Evolutionary conservation across 2,888 invertebrate genomes (phyloP).

Genomic region (Cabera pusaria): DNA sequence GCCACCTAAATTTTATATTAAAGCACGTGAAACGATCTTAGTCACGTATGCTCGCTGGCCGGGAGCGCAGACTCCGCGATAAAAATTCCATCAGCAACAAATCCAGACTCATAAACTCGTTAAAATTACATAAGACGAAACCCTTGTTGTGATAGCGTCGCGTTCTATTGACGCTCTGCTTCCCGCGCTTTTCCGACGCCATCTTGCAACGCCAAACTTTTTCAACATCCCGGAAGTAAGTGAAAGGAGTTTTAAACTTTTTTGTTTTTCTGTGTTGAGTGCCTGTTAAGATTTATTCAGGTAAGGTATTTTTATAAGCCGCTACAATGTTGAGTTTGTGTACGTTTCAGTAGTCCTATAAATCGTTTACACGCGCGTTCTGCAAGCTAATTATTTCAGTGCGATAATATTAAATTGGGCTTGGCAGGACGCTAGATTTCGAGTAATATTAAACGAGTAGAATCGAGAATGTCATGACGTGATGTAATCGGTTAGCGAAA

Average conservation of each 20-base stretch:
- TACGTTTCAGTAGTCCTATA: slow-evolving; percentile 30
- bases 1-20: slow-evolving; percentile 72
- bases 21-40: slow-evolving; percentile 64
- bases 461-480: slow-evolving; percentile 62
- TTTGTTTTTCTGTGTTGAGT: slow-evolving; percentile 30
- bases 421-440: slow-evolving; percentile 62
- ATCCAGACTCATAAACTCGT: slow-evolving; percentile 41
- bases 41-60: slow-evolving; percentile 70
- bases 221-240: slow-evolving; percentile 62
- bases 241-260: slow-evolving; percentile 43
- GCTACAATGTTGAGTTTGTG: slow-evolving; percentile 14
- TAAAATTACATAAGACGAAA: slow-evolving; percentile 24
- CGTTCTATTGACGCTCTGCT: slow-evolving; percentile 36
- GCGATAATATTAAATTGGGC: slow-evolving; percentile 64
- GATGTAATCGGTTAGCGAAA: slow-evolving; percentile 67
- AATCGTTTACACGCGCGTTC: slow-evolving; percentile 45
- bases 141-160: slow-evolving; percentile 36
- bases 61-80: slow-evolving; percentile 62
- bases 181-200: slow-evolving; percentile 63
- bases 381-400: slow-evolving; percentile 56
- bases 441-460: slow-evolving; percentile 59
- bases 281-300: slow-evolving; percentile 25
- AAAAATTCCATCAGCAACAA: slow-evolving; percentile 56
- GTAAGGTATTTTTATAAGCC: slow-evolving; percentile 29
- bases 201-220: slow-evolving; percentile 47